phyloP scores from a whole-genome alignment of 2,797 vertebrate species.

The Fundulus diaphanus region DNA sequence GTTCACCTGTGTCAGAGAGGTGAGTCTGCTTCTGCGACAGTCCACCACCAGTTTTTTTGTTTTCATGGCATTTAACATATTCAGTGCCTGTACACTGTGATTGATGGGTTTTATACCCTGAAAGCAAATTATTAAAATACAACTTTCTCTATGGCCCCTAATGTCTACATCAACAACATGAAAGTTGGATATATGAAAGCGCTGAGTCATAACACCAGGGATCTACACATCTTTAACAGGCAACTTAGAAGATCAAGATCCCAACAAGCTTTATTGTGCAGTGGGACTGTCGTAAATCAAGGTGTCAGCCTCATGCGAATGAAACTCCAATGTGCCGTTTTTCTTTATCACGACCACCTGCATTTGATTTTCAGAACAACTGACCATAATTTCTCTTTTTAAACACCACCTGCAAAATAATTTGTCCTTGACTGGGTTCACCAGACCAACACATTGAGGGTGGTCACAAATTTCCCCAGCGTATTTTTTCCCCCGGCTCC shows the following conservation, averaged over 20 bases:
- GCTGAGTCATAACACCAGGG: slow-evolving; percentile 20
- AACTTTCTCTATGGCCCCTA: background rate
- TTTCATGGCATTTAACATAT: no score
- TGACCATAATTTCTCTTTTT: background rate
- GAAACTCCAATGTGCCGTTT: background rate
- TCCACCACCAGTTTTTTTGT: no score
- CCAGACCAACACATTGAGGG: background rate
- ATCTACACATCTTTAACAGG: slow-evolving; percentile 21
- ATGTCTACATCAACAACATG: background rate
- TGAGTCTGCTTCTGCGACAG: no score
- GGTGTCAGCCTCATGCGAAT: background rate
- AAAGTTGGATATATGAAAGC: slow-evolving; percentile 5
- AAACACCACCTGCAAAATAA: background rate
- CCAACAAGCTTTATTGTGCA: background rate
- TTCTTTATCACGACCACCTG: background rate
- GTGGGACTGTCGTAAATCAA: background rate
- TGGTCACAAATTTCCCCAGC: slow-evolving; percentile 6
- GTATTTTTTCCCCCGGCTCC: slow-evolving; percentile 29
- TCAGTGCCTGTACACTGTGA: background rate
- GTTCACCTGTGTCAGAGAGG: no score
- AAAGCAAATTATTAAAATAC: slow-evolving; percentile 2
- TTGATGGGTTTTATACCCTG: background rate
- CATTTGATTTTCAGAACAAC: background rate
- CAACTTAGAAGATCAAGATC: background rate
- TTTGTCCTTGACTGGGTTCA: background rate